These are phyloP conservation scores for Laothoe populi DNA, from an alignment of 2,888 invertebrate genomes.

Conservation along the genomic window DNA sequence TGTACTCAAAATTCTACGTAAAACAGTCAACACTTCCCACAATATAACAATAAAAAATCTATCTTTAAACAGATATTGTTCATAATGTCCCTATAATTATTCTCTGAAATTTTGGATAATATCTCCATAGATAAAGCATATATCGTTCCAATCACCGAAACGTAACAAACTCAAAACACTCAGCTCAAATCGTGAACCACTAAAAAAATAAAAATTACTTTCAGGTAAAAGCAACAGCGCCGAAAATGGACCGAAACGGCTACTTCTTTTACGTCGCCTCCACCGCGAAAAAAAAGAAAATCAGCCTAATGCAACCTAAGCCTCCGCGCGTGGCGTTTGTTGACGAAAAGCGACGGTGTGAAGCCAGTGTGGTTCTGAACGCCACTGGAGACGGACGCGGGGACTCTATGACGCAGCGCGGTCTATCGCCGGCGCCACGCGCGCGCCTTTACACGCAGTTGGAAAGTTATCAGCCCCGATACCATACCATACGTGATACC, in stretches of 20 bases:
- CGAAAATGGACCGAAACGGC: conserved; percentile 80
- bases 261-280: conserved; percentile 80
- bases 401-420: conserved; percentile 67
- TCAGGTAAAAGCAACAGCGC: conserved; percentile 78
- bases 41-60: too few relatives aligned
- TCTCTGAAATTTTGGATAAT: too few relatives aligned
- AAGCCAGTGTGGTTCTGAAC: conserved; percentile 67
- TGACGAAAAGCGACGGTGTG: conserved; percentile 73
- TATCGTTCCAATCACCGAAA: too few relatives aligned
- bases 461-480: conserved; percentile 80
- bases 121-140: too few relatives aligned
- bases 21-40: too few relatives aligned
- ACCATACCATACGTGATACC: conserved; percentile 79
- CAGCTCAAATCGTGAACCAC: not conserved
- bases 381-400: conserved; percentile 65
- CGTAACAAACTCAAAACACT: too few relatives aligned
- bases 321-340: conserved; percentile 77
- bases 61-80: too few relatives aligned
- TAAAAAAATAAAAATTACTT: conserved; percentile 26
- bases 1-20: too few relatives aligned
- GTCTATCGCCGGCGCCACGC: conserved; percentile 71
- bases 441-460: conserved; percentile 78
- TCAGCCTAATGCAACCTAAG: conserved; percentile 79
- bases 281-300: conserved; percentile 83
- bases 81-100: too few relatives aligned